Evolutionary conservation across 2,797 vertebrate genomes (phyloP), one percentile per base, ranked within the genome.

Genomic region (Lateolabrax maculatus): DNA sequence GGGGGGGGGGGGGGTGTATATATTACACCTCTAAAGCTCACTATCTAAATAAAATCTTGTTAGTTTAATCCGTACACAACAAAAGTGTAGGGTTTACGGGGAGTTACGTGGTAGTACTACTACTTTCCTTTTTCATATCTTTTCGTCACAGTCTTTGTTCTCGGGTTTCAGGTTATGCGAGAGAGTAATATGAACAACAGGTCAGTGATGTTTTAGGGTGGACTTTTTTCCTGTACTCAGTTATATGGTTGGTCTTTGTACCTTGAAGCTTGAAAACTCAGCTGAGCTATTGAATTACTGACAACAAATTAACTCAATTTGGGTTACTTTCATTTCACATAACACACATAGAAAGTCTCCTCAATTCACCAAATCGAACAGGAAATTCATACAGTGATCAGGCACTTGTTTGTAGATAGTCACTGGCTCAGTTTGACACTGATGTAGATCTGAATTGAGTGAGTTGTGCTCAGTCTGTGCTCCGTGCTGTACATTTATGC

Each of bases 401-500:
- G 70, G 67, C 53, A n/a, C 68, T 36, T 53, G 61, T 66, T 71
- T 77, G 77, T 82, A 79, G 67, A 80, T 73, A 36, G 75, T 86
- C 73, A 73, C 83, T 25, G 60, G 67, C 75, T 87, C 73, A 77
- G 75, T 87, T 62, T 76, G 69, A 84, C 79, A 64, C 78, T 48
- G 60, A 60, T 78, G 81, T 83, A 62, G 58, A 77, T 77, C 73
- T 80, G 85, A 79, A 79, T 67, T 64, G 75, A 65, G 75, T 73
- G 67, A 73, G 71, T 69, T 43, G 77, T 87, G 84, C 77, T 83
- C 57, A 68, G 83, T 89, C 81, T 85, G 79, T 86, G 83, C 81
- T 79, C 70, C 83, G 74, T 87, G 88, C 90, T 93, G 90, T 93
- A 94, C 85, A 92, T 92, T 90, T 85, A 87, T 86, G 91, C 92